phyloP scores from a whole-genome alignment of 2,113 vertebrate species.

The Scomber japonicus region DNA sequence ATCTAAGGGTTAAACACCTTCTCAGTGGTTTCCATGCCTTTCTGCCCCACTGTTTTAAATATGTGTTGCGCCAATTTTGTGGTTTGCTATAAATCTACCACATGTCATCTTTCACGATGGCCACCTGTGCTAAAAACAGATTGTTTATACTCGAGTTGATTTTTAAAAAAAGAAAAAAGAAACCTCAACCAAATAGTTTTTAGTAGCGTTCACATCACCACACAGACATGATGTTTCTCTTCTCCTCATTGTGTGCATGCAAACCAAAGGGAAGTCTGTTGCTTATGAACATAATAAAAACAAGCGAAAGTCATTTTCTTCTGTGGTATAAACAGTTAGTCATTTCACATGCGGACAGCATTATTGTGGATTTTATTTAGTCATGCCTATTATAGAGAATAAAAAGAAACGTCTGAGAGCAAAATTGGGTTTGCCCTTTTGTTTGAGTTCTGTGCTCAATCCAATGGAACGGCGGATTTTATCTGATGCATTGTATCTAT shows the following conservation, averaged over 20 bases:
- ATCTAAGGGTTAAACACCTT: not conserved
- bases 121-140: not conserved
- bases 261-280: constrained; percentile 71
- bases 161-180: not conserved
- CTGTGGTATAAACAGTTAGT: constrained; percentile 81
- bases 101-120: not conserved
- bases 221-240: not conserved
- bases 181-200: not conserved
- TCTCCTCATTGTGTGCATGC: constrained; percentile 16
- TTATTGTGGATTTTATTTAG: constrained; percentile 80
- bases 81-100: not conserved
- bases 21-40: not conserved
- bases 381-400: constrained; percentile 77
- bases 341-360: constrained; percentile 77
- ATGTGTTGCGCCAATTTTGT: not conserved
- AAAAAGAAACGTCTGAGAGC: constrained; percentile 74
- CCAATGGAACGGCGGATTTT: constrained; percentile 68
- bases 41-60: not conserved
- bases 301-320: constrained; percentile 76
- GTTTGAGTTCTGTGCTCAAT: constrained; percentile 70
- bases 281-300: constrained; percentile 77
- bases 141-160: constrained; percentile 22
- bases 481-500: constrained; percentile 64
- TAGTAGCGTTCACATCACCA: constrained; percentile 6
- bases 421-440: constrained; percentile 59